Evolutionary conservation across 2,888 invertebrate species (phyloP), one percentile per base, ranked within the genome.

Genomic region (Polyommatus icarus): DNA sequence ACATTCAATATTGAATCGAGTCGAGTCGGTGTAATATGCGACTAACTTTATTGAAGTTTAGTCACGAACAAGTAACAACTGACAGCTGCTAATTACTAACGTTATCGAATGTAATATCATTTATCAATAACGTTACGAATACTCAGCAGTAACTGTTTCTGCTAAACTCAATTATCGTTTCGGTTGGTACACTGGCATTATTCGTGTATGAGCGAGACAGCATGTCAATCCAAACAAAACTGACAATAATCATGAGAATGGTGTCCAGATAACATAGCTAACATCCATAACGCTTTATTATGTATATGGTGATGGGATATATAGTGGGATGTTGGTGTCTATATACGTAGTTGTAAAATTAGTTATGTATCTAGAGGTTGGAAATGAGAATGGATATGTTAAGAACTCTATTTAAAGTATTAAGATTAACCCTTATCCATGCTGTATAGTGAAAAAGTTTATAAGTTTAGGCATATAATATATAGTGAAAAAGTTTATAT

Each of bases 221-320:
- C 61, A 24, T 61, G 61, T 24, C 1, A 59, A 59, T n/a, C 20
- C 7, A n/a, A 0, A 59, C 0, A 59, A 7, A 0, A 59, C 8
- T n/a, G 59, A 59, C 6, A 61, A 61, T 61, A 61, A 61, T 59
- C 20, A 59, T n/a, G 59, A 54, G 15, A 54, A 18, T 18, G 54
- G 15, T 5, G 18, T 54, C 54, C 54, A 18, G 54, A 59, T n/a
- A 59, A 59, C 24, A 61, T 67, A 15, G 67, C 67, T 67, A 32
- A 67, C 67, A 67, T 15, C 29, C 6, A 67, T 67, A 67, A 67
- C 67, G 67, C 67, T 67, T 67, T 80, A 76, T 78, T 76, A 76
- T 73, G 18, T 20, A 29, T 32, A 40, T 76, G 76, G 77, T 79
- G 77, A 40, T 76, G 79, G 77, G 36, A n/a, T 76, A 32, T 75